Conservation (phyloP, 2,888 invertebrate species). For the Sylvicola cinctus region DNA sequence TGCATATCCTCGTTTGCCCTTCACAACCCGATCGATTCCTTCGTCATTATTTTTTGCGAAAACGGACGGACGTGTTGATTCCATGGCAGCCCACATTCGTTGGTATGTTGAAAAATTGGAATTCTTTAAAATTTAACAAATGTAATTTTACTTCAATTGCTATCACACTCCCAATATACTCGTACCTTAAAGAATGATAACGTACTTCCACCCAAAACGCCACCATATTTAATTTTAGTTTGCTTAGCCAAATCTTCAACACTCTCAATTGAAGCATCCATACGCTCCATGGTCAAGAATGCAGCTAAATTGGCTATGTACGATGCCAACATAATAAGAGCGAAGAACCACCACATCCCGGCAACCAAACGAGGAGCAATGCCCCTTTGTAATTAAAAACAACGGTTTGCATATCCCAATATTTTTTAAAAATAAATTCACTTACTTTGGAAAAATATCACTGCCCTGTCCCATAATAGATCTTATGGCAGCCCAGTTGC, state of each 20-base stretch:
- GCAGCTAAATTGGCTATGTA: conserved; percentile 92
- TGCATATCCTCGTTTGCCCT: conserved; percentile 60
- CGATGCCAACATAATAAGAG: conserved; percentile 59
- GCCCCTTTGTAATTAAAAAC: conserved; percentile 30
- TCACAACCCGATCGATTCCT: conserved; percentile 62
- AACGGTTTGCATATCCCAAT: background rate
- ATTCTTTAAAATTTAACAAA: conserved; percentile 1
- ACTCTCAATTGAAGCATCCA: conserved; percentile 73
- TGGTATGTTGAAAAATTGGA: conserved; percentile 71
- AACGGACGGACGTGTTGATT: conserved; percentile 54
- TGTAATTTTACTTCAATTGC: background rate
- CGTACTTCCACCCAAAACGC: conserved; percentile 73
- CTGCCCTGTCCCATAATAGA: conserved; percentile 87
- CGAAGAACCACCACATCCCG: conserved; percentile 68
- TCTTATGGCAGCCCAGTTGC: conserved; percentile 87
- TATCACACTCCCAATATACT: no score
- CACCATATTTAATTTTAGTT: conserved; percentile 85
- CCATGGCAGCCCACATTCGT: conserved; percentile 82
- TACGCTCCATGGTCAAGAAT: conserved; percentile 73
- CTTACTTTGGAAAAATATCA: conserved; percentile 65
- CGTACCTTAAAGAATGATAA: conserved; percentile 70
- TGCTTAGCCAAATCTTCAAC: conserved; percentile 84
- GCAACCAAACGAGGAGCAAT: conserved; percentile 58
- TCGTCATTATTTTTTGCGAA: conserved; percentile 61
- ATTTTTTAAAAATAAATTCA: background rate